Conservation (phyloP, 1,140 invertebrate species). For the Orius insidiosus region DNA sequence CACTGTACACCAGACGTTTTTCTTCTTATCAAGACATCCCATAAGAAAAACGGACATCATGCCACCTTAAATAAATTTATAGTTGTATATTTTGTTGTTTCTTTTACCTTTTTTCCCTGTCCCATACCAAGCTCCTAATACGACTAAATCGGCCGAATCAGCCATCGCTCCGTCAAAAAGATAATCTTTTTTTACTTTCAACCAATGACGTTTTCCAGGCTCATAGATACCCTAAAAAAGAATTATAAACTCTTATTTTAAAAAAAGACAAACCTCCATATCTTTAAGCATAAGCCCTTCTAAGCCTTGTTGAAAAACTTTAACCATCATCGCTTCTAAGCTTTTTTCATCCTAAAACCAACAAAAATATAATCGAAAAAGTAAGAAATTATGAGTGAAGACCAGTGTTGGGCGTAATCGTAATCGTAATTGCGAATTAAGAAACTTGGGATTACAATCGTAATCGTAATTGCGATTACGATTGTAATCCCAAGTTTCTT, state of each 20-base stretch:
- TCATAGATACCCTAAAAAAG: conserved; percentile 57
- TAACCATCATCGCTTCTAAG: conserved; percentile 60
- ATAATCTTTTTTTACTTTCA: conserved; percentile 93
- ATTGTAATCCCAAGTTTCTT: no score
- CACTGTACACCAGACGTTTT: conserved; percentile 65
- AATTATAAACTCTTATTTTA: conserved; percentile 13
- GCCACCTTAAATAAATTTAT: conserved; percentile 39
- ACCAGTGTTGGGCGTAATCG: no score
- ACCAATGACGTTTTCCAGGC: conserved; percentile 84
- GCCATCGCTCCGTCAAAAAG: conserved; percentile 82
- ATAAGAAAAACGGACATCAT: conserved; percentile 86
- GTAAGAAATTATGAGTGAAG: no score
- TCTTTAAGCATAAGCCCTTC: conserved; percentile 86
- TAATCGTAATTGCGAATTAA: no score
- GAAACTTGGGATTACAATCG: no score
- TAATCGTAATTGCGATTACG: no score
- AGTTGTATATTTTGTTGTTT: no score
- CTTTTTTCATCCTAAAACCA: conserved; percentile 41
- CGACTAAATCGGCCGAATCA: conserved; percentile 80
- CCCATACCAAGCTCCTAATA: conserved; percentile 85
- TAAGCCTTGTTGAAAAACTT: conserved; percentile 63
- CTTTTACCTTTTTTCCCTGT: conserved; percentile 73
- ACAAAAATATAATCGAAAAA: no score
- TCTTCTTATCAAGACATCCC: conserved; percentile 60
- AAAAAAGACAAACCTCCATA: conserved; percentile 23